phyloP scores from a whole-genome alignment of 2,797 vertebrate species.

The Manis crassicaudata region DNA sequence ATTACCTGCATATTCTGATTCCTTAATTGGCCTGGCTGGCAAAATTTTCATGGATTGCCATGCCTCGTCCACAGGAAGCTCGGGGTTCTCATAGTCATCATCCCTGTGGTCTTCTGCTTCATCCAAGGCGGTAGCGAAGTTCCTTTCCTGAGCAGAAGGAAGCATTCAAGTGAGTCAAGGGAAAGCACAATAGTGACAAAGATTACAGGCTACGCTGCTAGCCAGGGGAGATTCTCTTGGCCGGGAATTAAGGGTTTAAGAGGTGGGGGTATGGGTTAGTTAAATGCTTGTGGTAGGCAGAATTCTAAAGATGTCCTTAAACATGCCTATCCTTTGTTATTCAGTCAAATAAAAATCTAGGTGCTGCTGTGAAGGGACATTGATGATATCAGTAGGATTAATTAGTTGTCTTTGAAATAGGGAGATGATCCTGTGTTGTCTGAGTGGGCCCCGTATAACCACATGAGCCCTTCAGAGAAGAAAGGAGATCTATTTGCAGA shows the following conservation, averaged over 20 bases:
- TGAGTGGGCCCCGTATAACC: rapidly evolving
- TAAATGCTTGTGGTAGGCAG: background rate
- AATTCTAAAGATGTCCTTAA: background rate
- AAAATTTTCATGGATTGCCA: conserved; percentile 74
- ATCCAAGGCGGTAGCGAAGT: background rate
- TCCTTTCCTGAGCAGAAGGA: conserved; percentile 68
- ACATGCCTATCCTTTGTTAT: background rate
- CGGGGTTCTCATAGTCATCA: conserved; percentile 76
- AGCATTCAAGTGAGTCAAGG: background rate
- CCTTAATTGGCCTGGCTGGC: conserved; percentile 81
- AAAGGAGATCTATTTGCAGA: background rate
- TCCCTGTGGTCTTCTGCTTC: background rate
- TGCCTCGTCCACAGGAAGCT: conserved; percentile 10
- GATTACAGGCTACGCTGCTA: background rate
- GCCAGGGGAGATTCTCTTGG: background rate
- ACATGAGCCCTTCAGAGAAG: background rate
- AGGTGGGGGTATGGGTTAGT: background rate
- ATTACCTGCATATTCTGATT: conserved; percentile 85
- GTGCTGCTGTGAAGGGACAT: background rate
- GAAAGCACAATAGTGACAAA: background rate
- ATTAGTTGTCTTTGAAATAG: background rate
- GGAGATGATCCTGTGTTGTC: background rate
- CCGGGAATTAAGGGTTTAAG: background rate
- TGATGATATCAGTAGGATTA: background rate
- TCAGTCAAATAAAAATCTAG: background rate